Conservation (phyloP, 2,888 invertebrate genomes). For the Spisula subtruncata region DNA sequence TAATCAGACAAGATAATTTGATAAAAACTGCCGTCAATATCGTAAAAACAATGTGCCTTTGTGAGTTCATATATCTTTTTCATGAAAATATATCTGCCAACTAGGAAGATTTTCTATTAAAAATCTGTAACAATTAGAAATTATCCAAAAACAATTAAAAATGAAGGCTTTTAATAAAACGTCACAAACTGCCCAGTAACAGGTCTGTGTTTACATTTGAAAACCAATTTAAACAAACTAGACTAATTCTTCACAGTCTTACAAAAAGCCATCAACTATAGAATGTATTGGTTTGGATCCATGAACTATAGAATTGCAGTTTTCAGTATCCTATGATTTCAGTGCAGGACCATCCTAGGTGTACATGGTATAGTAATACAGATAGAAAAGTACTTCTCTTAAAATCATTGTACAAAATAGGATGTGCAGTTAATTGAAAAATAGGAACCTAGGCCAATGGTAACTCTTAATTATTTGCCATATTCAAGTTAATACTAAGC, state of each 20-base stretch:
- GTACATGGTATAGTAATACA: neutral
- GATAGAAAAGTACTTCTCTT: neutral
- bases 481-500: too few species aligned
- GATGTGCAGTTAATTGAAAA: neutral
- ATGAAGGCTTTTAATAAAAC: constrained; percentile 27
- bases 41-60: neutral
- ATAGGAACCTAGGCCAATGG: too few species aligned
- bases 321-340: neutral
- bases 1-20: constrained; percentile 35
- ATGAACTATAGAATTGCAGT: constrained; percentile 27
- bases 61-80: neutral
- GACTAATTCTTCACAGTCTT: neutral
- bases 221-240: too few species aligned
- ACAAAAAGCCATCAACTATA: constrained; percentile 21
- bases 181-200: neutral
- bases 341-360: neutral
- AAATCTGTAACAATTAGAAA: neutral
- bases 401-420: neutral
- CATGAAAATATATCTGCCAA: neutral
- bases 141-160: neutral
- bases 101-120: neutral
- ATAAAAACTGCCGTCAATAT: constrained; percentile 41
- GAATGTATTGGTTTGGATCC: constrained; percentile 8
- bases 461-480: too few species aligned
- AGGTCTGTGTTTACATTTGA: too few species aligned